Evolutionary conservation across 2,113 vertebrate genomes (phyloP).

Genomic region (Tyto alba): DNA sequence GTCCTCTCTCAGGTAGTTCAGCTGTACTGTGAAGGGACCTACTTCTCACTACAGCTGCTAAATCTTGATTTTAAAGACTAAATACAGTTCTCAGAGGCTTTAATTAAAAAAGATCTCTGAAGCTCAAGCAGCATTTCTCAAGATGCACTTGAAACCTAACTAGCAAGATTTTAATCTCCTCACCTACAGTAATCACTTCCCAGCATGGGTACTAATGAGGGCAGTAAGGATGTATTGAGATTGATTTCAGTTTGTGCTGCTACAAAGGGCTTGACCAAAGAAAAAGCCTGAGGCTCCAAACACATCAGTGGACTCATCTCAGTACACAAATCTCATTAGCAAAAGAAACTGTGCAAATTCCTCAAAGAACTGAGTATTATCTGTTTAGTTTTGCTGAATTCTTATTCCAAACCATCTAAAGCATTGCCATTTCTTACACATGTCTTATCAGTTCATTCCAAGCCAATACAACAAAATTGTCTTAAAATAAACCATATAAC

Average conservation of each 20-base stretch:
- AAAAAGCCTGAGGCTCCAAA: background rate
- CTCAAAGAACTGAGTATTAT: background rate
- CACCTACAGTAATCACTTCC: slow-evolving; percentile 1
- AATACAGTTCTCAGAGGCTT: background rate
- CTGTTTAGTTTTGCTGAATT: background rate
- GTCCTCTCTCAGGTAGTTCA: background rate
- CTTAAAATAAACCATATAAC: background rate
- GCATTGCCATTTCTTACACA: background rate
- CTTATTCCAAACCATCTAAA: background rate
- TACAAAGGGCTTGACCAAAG: background rate
- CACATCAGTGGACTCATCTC: background rate
- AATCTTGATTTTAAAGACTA: background rate
- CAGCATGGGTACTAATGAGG: background rate
- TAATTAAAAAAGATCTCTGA: slow-evolving; percentile 27
- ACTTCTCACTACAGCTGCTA: background rate
- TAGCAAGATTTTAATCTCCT: background rate
- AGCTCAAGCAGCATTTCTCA: background rate
- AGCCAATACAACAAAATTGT: background rate
- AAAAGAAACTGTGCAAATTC: background rate
- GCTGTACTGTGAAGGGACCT: background rate
- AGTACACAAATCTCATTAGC: background rate
- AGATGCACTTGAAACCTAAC: slow-evolving; percentile 7
- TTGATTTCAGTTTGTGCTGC: background rate
- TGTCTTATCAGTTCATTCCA: background rate
- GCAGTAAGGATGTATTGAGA: background rate